These are phyloP conservation scores for Empis stercorea DNA, from an alignment of 2,888 invertebrate genomes.

Conservation along the genomic window DNA sequence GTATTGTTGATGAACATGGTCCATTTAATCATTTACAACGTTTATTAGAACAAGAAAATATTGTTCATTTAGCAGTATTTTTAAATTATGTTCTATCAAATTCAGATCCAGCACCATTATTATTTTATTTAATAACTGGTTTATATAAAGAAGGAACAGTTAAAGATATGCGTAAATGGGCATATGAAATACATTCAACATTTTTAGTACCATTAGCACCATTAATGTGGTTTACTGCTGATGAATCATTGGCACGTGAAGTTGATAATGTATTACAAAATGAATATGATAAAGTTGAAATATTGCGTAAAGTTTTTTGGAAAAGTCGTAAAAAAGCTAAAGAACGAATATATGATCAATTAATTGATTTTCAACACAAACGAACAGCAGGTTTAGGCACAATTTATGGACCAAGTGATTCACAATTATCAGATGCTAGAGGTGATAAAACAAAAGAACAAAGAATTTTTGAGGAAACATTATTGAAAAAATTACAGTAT, in stretches of 20 bases:
- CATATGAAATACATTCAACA: slow-evolving; percentile 96
- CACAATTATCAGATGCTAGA: slow-evolving; percentile 62
- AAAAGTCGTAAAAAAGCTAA: slow-evolving; percentile 62
- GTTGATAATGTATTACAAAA: slow-evolving; percentile 75
- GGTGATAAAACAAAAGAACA: slow-evolving; percentile 66
- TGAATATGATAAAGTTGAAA: slow-evolving; percentile 82
- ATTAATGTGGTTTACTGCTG: slow-evolving; percentile 32
- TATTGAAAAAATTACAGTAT: slow-evolving; percentile 58
- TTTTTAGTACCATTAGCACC: slow-evolving; percentile 79
- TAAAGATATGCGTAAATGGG: slow-evolving; percentile 94
- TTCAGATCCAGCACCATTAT: slow-evolving; percentile 55
- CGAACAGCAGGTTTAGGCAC: slow-evolving; percentile 78
- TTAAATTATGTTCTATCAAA: slow-evolving; percentile 81
- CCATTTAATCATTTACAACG: slow-evolving; percentile 77
- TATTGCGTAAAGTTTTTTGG: slow-evolving; percentile 75
- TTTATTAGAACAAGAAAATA: slow-evolving; percentile 61
- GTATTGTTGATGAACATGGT: slow-evolving; percentile 67
- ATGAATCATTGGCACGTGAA: slow-evolving; percentile 74
- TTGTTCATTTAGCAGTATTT: slow-evolving; percentile 84
- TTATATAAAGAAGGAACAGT: slow-evolving; percentile 72
- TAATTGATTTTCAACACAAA: slow-evolving; percentile 57
- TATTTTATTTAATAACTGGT: slow-evolving; percentile 81
- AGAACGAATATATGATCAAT: slow-evolving; percentile 32
- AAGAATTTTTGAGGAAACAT: slow-evolving; percentile 57
- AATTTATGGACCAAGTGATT: slow-evolving; percentile 78